Evolutionary conservation across 2,888 invertebrate genomes (phyloP).

Genomic region (Chloroclysta siterata): DNA sequence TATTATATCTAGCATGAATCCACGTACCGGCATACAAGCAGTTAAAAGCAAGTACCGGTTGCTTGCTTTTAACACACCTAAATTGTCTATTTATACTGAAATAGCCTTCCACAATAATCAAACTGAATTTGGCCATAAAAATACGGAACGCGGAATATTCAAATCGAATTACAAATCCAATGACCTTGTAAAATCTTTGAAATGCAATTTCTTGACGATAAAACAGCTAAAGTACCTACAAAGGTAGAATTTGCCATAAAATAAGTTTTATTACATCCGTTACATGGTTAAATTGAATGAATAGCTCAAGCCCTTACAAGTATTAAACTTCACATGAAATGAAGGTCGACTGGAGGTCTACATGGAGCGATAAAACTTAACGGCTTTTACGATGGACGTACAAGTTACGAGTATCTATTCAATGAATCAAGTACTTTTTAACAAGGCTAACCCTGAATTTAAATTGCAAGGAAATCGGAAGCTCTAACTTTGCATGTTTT

Average conservation of each 20-base stretch:
- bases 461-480: constrained; percentile 33
- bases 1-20: no score
- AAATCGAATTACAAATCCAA: not conserved
- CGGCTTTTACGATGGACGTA: constrained; percentile 12
- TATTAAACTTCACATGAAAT: constrained; percentile 12
- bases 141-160: not conserved
- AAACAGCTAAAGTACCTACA: not conserved
- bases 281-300: constrained; percentile 8
- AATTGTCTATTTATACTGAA: no score
- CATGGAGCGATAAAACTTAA: constrained; percentile 24
- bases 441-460: constrained; percentile 37
- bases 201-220: not conserved
- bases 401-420: constrained; percentile 8
- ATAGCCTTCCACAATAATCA: no score
- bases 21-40: no score
- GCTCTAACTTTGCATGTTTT: constrained; percentile 24
- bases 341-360: constrained; percentile 8
- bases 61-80: no score
- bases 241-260: not conserved
- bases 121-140: not conserved
- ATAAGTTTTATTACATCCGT: constrained; percentile 6
- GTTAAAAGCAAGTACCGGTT: no score
- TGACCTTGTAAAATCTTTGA: not conserved
- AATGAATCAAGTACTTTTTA: constrained; percentile 15
- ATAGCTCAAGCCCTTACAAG: constrained; percentile 14